Base-by-base conservation (phyloP, 2,888 invertebrate species). In the Tribolium freemani region DNA sequence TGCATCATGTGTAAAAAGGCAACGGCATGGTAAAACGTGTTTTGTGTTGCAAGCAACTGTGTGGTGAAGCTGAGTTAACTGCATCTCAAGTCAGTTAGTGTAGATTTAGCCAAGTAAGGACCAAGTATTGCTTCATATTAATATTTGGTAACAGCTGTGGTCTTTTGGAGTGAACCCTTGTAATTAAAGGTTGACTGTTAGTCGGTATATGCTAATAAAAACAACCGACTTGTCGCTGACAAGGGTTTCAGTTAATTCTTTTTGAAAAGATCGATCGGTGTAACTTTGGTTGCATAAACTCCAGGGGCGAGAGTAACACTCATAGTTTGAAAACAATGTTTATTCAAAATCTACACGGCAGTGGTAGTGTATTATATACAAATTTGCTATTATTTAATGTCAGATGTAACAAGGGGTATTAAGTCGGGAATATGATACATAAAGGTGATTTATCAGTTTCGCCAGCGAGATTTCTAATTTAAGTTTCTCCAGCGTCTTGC, bases 121-220 rank as follows among this genome's bases (percentile, higher is more conserved):
- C 68, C 57, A 74, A 74, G 70, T 69, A 71, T 58, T 64, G 64
- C 58, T 76, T 75, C 77, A 77, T 78, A 76, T 76, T 78, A 77
- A 78, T 78, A 77, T 78, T 72, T 64, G 75, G 76, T 51, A 78
- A 73, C 77, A 76, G 78, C 76, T 77, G 78, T 66, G 75, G 69
- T 75, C 72, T 77, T 72, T 74, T 72, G 71, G 67, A 73, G 48
- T 71, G 66, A 71, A 76, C 75, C 78, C 73, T 77, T 69, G 58
- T 77, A 77, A 76, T 77, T 77, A 76, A 76, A 78, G 76, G 77
- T 75, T 74, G 75, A 54, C 71, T 72, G 57, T 60, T 71, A 74
- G 72, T 72, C 67, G 73, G 69, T 76, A 69, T 76, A 75, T 70
- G 75, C 73, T 73, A 74, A 75, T 78, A 77, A 76, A 76, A 77